A percentile compares a stretch with the other conserved stretches of the same genome.
Conservation (phyloP, 2,113 vertebrate genomes). For the Noctilio leporinus region DNA sequence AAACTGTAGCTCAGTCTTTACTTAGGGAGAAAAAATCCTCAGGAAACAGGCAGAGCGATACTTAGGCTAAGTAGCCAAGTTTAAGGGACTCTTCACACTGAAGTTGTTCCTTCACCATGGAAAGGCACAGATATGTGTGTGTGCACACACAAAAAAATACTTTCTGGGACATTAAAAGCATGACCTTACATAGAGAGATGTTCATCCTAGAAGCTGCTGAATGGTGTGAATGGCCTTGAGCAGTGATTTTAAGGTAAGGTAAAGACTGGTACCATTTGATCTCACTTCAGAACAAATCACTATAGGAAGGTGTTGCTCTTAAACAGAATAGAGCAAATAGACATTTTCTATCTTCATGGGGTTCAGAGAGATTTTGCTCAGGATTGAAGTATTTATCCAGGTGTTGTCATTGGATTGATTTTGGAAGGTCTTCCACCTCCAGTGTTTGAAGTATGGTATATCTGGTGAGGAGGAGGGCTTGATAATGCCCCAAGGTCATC, state of each 20-base stretch:
- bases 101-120: not conserved
- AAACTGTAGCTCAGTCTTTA: conserved; percentile 9
- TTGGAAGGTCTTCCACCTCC: not conserved
- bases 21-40: not conserved
- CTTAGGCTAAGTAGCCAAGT: not conserved
- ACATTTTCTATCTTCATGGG: not conserved
- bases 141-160: not conserved
- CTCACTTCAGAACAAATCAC: not conserved
- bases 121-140: not conserved
- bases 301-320: not conserved
- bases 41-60: not conserved
- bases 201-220: not conserved
- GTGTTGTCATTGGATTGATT: not conserved
- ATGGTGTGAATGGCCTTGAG: not conserved
- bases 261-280: not conserved
- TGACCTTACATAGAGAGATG: not conserved
- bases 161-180: not conserved
- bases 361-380: conserved; percentile 16
- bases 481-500: conserved; percentile 57
- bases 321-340: not conserved
- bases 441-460: not conserved
- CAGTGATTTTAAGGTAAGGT: not conserved
- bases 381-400: conserved; percentile 13
- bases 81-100: not conserved
- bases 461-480: not conserved